Conservation (phyloP, 2,888 invertebrate species). For the Hoplodrina blanda region DNA sequence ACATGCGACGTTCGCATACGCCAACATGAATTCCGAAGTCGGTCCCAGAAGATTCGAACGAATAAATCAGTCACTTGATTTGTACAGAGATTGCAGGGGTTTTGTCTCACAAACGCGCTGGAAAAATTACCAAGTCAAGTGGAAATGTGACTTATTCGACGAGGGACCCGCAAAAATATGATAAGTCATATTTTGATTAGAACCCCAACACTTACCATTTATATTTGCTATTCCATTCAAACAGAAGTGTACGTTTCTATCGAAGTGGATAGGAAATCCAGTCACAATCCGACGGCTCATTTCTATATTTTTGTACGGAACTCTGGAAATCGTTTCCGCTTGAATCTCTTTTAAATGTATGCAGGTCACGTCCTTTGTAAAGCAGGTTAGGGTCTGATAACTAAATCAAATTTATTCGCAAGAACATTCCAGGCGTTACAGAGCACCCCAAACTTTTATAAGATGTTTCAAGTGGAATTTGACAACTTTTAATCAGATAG, state of each 20-base stretch:
- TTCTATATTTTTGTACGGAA: slow-evolving; percentile 55
- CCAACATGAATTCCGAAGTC: slow-evolving; percentile 46
- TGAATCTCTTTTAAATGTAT: slow-evolving; percentile 73
- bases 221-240: slow-evolving; percentile 40
- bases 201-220: slow-evolving; percentile 39
- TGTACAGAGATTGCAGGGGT: slow-evolving; percentile 47
- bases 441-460: slow-evolving; percentile 66
- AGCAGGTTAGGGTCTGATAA: slow-evolving; percentile 80
- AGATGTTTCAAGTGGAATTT: slow-evolving; percentile 57
- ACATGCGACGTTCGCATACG: slow-evolving; percentile 34
- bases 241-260: slow-evolving; percentile 18
- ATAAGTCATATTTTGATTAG: slow-evolving; percentile 52
- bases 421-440: slow-evolving; percentile 66
- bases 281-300: slow-evolving; percentile 41
- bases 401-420: slow-evolving; percentile 84
- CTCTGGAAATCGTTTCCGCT: slow-evolving; percentile 54
- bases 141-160: slow-evolving; percentile 34
- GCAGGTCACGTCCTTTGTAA: slow-evolving; percentile 78
- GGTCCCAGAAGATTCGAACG: slow-evolving; percentile 40
- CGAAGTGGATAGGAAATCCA: slow-evolving; percentile 38
- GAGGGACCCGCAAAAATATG: slow-evolving; percentile 47
- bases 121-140: slow-evolving; percentile 53
- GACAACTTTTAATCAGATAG: slow-evolving; percentile 69
- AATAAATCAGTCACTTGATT: slow-evolving; percentile 61
- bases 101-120: slow-evolving; percentile 47